Evolutionary conservation across 2,797 vertebrate genomes (phyloP), one percentile per base, ranked within the genome.

Genomic region (Hirundo rustica): DNA sequence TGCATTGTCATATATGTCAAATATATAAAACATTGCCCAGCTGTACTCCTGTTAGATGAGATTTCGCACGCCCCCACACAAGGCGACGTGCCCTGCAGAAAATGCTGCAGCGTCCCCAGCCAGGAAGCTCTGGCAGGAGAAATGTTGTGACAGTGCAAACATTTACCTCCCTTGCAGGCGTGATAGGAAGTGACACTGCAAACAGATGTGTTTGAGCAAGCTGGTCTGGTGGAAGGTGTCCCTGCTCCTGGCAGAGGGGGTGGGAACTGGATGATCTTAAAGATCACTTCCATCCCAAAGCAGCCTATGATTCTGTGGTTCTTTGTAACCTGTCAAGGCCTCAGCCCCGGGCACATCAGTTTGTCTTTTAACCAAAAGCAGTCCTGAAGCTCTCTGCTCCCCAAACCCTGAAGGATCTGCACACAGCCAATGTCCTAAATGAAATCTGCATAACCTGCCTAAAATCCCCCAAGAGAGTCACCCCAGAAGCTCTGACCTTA

Each of bases 151-250:
- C 87, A 93, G 60, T 47, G 79, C 92, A 94, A 94, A 94, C 79
- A 78, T 92, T 85, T 55, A 38, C 76, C 75, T 77, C 72, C 0
- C 0, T 34, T 72, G 84, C 78, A 66, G 75, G 92, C 0, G 0
- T 40, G 58, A 89, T 87, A 81, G 93, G 89, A 96, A 96, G 66
- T 86, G 89, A 91, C 91, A 88, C 44, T 92, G 91, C 92, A 96
- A 96, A 96, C 79, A 96, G 89, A 94, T 2, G 1, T 61, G 42
- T 50, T 44, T 79, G 54, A 73, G 81, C 42, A 42, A 48, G 23
- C 54, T 55, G 61, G 22, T n/a, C 67, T 48, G 18, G 54, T 38
- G 67, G 60, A 78, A 79, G 42, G 9, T 73, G 60, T 36, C 32
- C 47, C 47, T 54, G 80, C 47, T 64, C 22, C 48, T 61, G 47